Evolutionary conservation across 2,113 vertebrate genomes (phyloP).

Genomic region (Amazona guildingii): DNA sequence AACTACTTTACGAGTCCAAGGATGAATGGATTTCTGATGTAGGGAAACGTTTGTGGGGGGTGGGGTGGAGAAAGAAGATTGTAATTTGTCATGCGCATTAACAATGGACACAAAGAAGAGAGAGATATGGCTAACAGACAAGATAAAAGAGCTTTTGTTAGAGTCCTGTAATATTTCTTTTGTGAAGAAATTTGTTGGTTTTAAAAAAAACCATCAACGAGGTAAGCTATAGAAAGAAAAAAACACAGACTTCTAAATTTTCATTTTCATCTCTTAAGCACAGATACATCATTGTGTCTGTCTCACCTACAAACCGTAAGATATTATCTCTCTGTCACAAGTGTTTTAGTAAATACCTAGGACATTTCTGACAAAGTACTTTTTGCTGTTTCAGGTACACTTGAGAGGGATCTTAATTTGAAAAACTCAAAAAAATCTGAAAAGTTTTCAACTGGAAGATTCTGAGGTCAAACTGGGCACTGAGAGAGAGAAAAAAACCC

Average conservation of each 20-base stretch:
- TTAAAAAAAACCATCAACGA: not conserved
- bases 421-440: not conserved
- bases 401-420: not conserved
- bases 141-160: not conserved
- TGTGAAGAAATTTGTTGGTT: not conserved
- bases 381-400: not conserved
- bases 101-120: not conserved
- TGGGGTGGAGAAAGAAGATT: not conserved
- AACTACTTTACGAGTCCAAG: not conserved
- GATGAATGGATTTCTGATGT: not conserved
- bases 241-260: not conserved
- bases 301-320: not conserved
- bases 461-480: not conserved
- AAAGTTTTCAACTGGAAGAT: not conserved
- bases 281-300: not conserved
- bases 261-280: not conserved
- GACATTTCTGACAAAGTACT: not conserved
- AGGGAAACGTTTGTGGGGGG: not conserved
- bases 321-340: not conserved
- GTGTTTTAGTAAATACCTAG: not conserved
- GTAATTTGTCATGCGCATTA: not conserved
- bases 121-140: not conserved
- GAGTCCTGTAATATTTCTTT: not conserved
- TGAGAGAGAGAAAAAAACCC: not conserved
- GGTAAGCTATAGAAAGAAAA: not conserved